Percentiles rank a stretch among this genome's conserved stretches.
Evolutionary conservation across 1,140 invertebrate species (phyloP).

Genomic region (Pectinophora gossypiella): DNA sequence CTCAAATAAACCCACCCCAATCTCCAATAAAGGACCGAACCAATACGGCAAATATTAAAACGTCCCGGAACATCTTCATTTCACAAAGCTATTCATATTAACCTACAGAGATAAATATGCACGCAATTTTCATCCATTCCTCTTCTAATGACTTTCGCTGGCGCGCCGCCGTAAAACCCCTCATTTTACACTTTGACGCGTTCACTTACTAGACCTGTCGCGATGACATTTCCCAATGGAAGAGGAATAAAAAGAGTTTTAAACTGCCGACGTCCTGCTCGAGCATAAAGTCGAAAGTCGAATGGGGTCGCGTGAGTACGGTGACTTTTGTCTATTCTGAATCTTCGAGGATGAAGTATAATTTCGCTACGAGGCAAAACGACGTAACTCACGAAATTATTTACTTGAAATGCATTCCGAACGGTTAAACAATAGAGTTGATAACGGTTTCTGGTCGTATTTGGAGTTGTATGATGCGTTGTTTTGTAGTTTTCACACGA

Average conservation of each 20-base stretch:
- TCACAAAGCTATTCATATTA: slow-evolving; percentile 63
- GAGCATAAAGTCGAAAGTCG: slow-evolving; percentile 45
- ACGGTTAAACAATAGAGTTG: slow-evolving; percentile 9
- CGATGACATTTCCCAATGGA: slow-evolving; percentile 67
- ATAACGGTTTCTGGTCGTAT: slow-evolving; percentile 14
- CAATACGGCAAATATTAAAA: slow-evolving; percentile 16
- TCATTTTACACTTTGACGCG: slow-evolving; percentile 75
- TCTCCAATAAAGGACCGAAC: slow-evolving; percentile 15
- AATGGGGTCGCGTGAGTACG: slow-evolving; percentile 25
- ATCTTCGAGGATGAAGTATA: slow-evolving; percentile 65
- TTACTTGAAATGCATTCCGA: slow-evolving; percentile 31
- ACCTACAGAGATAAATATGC: slow-evolving; percentile 68
- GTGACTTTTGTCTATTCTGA: slow-evolving; percentile 64
- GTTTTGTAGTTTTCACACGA: slow-evolving; percentile 38
- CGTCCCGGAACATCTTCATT: slow-evolving; percentile 47
- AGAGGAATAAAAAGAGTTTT: slow-evolving; percentile 29
- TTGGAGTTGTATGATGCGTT: slow-evolving; percentile 15
- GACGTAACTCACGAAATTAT: slow-evolving; percentile 23
- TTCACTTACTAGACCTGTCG: slow-evolving; percentile 69
- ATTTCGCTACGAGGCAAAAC: slow-evolving; percentile 34
- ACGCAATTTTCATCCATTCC: slow-evolving; percentile 73
- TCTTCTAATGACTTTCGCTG: slow-evolving; percentile 73
- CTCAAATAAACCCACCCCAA: background rate
- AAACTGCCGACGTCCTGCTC: slow-evolving; percentile 28
- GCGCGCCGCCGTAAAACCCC: slow-evolving; percentile 69